Conservation (phyloP, 1,140 invertebrate genomes). For the Drosophila truncata region DNA sequence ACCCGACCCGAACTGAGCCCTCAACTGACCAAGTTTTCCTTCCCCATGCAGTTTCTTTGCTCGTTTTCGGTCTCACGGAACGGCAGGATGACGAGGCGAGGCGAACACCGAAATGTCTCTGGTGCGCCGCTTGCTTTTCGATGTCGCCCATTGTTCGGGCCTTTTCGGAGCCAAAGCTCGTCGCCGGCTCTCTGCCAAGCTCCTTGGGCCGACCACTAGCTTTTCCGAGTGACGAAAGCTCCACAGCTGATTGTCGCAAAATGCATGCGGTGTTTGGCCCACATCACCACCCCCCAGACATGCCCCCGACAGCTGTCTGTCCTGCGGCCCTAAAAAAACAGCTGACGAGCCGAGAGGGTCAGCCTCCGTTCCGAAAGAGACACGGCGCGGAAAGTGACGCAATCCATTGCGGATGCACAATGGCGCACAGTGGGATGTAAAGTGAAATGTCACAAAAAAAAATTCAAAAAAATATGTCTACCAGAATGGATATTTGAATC, state of each 20-base stretch:
- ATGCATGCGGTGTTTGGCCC: constrained; percentile 36
- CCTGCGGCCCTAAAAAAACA: constrained; percentile 47
- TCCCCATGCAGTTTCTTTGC: constrained; percentile 72
- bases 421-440: constrained; percentile 21
- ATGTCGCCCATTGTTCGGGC: constrained; percentile 43
- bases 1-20: constrained; percentile 83
- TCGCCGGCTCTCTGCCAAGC: constrained; percentile 40
- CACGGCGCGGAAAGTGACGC: constrained; percentile 69
- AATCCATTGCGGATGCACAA: constrained; percentile 43
- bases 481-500: too few species aligned
- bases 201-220: constrained; percentile 19
- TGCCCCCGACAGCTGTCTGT: constrained; percentile 13
- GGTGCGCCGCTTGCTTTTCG: constrained; percentile 74
- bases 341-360: constrained; percentile 54
- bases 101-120: constrained; percentile 40
- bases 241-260: constrained; percentile 41
- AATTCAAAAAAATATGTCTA: background rate
- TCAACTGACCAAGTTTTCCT: constrained; percentile 80
- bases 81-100: constrained; percentile 48
- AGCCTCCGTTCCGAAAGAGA: constrained; percentile 56
- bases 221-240: constrained; percentile 50
- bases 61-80: constrained; percentile 27
- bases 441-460: too few species aligned
- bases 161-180: constrained; percentile 65
- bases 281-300: background rate